These are phyloP conservation scores for Cichlasoma orientale DNA, from an alignment of 2,797 vertebrate species.

Conservation along the genomic window DNA sequence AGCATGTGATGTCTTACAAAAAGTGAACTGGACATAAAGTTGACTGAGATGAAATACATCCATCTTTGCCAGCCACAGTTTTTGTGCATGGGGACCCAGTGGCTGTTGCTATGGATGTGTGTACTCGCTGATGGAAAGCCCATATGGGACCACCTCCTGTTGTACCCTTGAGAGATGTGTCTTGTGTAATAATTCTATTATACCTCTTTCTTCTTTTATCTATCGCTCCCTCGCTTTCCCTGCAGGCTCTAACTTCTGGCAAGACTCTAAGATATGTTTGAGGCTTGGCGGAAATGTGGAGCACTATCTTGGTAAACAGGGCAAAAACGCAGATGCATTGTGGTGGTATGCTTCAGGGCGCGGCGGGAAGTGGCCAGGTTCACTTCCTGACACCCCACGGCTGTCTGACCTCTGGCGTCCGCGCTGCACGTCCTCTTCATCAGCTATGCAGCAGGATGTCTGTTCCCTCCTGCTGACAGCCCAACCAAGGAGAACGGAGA, in stretches of 20 bases:
- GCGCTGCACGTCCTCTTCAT: conserved; percentile 72
- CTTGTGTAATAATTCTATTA: conserved; percentile 72
- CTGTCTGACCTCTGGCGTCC: conserved; percentile 75
- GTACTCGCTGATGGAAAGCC: conserved; percentile 63
- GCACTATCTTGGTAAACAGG: conserved; percentile 56
- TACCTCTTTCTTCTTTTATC: conserved; percentile 56
- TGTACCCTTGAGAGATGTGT: conserved; percentile 75
- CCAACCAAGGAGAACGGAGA: conserved; percentile 70
- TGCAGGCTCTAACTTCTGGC: conserved; percentile 66
- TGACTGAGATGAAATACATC: conserved; percentile 75
- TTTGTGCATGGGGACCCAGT: conserved; percentile 63
- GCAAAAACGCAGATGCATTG: conserved; percentile 18
- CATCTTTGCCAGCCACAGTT: conserved; percentile 73
- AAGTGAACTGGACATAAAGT: conserved; percentile 61
- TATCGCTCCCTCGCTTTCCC: conserved; percentile 40
- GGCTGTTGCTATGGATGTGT: conserved; percentile 58
- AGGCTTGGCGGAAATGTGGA: conserved; percentile 43
- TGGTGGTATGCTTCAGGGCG: conserved; percentile 26
- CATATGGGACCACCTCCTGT: conserved; percentile 74
- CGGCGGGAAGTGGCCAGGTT: conserved; percentile 70
- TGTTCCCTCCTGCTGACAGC: conserved; percentile 60
- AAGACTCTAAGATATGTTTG: conserved; percentile 51
- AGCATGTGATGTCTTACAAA: conserved; percentile 34
- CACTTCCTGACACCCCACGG: conserved; percentile 72
- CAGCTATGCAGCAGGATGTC: conserved; percentile 75